A percentile compares a stretch with the other conserved stretches of the same genome.
These are phyloP conservation scores for Rhinolophus ferrumequinum DNA, from an alignment of 2,113 vertebrate species.

Conservation along the genomic window DNA sequence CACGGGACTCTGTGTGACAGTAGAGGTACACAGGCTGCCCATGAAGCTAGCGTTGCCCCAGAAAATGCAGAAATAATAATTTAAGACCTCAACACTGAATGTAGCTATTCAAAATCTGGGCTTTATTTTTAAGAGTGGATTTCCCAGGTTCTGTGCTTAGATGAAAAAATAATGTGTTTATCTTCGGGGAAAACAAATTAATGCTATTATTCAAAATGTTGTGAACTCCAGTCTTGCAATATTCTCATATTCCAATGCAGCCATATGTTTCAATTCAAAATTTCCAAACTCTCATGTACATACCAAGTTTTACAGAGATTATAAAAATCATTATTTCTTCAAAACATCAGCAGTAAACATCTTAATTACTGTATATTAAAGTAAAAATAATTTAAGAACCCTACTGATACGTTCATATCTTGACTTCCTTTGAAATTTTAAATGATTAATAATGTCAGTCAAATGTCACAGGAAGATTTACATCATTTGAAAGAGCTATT, in stretches of 20 bases:
- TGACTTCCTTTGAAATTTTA: constrained; percentile 52
- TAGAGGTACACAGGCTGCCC: too few relatives aligned
- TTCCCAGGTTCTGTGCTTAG: background rate
- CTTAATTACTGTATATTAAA: constrained; percentile 47
- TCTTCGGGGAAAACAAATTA: background rate
- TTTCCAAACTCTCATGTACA: background rate
- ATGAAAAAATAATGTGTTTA: background rate
- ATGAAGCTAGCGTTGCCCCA: background rate
- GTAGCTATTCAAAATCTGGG: background rate
- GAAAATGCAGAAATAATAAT: background rate
- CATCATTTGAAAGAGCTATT: constrained; percentile 4
- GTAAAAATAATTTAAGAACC: constrained; percentile 25
- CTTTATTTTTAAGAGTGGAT: background rate
- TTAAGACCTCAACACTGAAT: background rate
- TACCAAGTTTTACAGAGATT: background rate
- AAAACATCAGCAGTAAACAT: background rate
- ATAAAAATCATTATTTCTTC: background rate
- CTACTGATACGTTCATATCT: constrained; percentile 1
- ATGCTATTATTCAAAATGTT: background rate
- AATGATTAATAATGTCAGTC: constrained; percentile 48
- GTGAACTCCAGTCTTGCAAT: background rate
- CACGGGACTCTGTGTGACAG: background rate
- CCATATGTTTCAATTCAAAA: background rate
- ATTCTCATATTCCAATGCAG: background rate
- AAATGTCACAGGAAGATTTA: constrained; percentile 56